phyloP scores from a whole-genome alignment of 30 jellyfish, hydroid and myxozoan genomes.

The Catostylus mosaicus region DNA sequence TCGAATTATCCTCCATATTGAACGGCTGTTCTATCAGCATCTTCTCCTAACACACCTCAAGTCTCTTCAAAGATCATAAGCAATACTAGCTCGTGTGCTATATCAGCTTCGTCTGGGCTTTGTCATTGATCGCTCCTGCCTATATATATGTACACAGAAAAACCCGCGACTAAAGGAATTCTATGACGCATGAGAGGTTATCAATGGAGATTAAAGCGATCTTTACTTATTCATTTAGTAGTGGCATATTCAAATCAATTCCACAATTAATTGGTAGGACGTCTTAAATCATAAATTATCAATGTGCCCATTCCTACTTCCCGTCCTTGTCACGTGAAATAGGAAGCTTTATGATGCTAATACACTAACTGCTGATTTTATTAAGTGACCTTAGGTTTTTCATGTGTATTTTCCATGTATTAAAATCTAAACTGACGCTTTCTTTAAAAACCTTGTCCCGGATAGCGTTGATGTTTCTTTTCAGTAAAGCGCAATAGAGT shows the following conservation, averaged over 20 bases:
- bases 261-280: not conserved
- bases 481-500: too few relatives aligned
- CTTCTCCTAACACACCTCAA: not conserved
- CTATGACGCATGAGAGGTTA: slow-evolving; percentile 47
- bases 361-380: too few relatives aligned
- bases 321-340: not conserved
- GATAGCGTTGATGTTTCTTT: too few relatives aligned
- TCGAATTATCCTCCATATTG: slow-evolving; percentile 21
- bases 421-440: too few relatives aligned
- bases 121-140: slow-evolving; percentile 2
- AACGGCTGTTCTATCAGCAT: slow-evolving; percentile 32
- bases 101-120: not conserved
- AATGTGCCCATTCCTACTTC: not conserved
- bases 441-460: too few relatives aligned
- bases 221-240: not conserved
- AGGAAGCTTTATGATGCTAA: not conserved
- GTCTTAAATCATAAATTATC: not conserved
- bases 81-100: not conserved
- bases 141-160: slow-evolving; percentile 1
- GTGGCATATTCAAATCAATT: not conserved
- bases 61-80: not conserved
- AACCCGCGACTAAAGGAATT: slow-evolving; percentile 26
- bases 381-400: too few relatives aligned
- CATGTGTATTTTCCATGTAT: too few relatives aligned
- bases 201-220: slow-evolving; percentile 31